Evolutionary conservation across 53 echinoderm and acorn worm genomes (phyloP), one percentile per base, ranked within the genome.

Genomic region (Stichopus horrens): DNA sequence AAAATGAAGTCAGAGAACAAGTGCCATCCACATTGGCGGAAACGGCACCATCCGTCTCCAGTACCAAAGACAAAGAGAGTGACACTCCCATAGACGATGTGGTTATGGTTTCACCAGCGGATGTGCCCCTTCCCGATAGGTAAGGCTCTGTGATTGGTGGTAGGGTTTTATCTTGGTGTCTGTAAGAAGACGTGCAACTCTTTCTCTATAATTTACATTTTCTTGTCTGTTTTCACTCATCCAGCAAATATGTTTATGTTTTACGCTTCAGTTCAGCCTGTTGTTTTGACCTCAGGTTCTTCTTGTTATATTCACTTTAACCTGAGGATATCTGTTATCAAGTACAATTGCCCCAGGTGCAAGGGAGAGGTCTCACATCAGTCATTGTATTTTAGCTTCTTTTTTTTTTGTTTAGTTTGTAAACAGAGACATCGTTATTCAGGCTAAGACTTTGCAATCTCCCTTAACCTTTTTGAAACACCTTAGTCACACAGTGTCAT

Each of bases 101-200:
- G 7, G 9, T 86, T 55, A 86, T 86, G 87, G 22, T 86, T 2
- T 86, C 87, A 5, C 87, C 87, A 55, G 74, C 74, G 14, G 53
- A 53, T 55, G 87, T 74, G 5, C 74, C 74, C 18, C 74, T 86
- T 19, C 75, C 87, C 13, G 87, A 74, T 8, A 86, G 87, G 87
- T 86, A 20, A 86, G 87, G 10, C 68, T 19, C 9, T 8, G 53
- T 52, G 55, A 23, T 10, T n/a, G n/a, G n/a, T 67, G 68, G 68
- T 11, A n/a, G n/a, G n/a, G 11, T n/a, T 14, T 14, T 4, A n/a
- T n/a, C 11, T 11, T 67, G 13, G n/a, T 67, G 68, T 14, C 68
- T 1, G 68, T 67, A 3, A 14, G 37, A 37, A 37, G 37, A 37
- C 2, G 37, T 37, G 37, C 68, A n/a, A 67, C 68, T 11, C 68